Percentiles rank a stretch among this genome's conserved stretches.
Evolutionary conservation across 2,113 vertebrate species (phyloP).

Genomic region (Pipra filicauda): DNA sequence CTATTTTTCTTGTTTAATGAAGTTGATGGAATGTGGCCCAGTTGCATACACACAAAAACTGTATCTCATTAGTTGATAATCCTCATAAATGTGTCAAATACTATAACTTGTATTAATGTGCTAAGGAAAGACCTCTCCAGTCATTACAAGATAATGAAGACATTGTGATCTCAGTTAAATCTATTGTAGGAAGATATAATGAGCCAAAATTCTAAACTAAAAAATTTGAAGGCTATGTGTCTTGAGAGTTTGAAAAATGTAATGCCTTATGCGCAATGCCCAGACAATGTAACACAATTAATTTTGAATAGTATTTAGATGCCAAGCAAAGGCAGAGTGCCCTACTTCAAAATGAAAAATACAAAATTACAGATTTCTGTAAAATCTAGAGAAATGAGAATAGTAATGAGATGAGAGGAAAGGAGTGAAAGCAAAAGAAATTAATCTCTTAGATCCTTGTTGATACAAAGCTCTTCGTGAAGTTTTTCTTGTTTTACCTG

Average conservation of each 20-base stretch:
- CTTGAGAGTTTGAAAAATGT: conserved; percentile 23
- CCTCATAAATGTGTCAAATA: not conserved
- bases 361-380: not conserved
- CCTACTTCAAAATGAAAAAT: conserved; percentile 20
- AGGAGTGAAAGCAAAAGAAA: not conserved
- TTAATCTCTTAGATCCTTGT: not conserved
- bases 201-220: conserved; percentile 1
- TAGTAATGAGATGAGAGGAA: not conserved
- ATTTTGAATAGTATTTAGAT: not conserved
- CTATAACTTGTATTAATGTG: not conserved
- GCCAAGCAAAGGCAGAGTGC: not conserved
- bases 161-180: not conserved
- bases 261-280: not conserved
- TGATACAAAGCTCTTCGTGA: not conserved
- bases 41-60: not conserved
- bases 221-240: not conserved
- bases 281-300: not conserved
- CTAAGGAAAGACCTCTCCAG: not conserved
- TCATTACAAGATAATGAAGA: conserved; percentile 27
- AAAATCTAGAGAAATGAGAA: not conserved
- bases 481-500: not conserved
- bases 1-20: not conserved
- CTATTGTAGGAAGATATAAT: conserved; percentile 16
- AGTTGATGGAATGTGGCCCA: not conserved
- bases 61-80: conserved; percentile 9